Conservation (phyloP, 2,888 invertebrate genomes). For the Flexamia atlantica region DNA sequence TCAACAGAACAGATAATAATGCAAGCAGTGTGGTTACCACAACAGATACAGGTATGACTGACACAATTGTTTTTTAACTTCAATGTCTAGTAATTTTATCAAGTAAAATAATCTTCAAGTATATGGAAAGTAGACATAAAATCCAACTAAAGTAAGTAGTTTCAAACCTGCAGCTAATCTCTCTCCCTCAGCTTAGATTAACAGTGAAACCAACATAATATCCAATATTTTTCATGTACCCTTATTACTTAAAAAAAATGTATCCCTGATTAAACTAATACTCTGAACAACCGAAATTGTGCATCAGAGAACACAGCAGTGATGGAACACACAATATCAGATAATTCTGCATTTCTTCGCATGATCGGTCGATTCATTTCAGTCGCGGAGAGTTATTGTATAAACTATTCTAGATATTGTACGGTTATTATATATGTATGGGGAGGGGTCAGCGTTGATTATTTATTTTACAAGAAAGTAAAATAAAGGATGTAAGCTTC, state of each 20-base stretch:
- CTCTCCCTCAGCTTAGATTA: background rate
- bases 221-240: background rate
- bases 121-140: too few species aligned
- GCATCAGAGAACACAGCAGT: background rate
- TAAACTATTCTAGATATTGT: constrained; percentile 25
- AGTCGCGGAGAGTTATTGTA: background rate
- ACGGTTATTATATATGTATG: constrained; percentile 20
- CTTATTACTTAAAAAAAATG: background rate
- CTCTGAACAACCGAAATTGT: constrained; percentile 1
- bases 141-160: background rate
- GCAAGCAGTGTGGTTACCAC: background rate
- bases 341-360: background rate
- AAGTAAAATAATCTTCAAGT: too few species aligned
- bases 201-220: background rate
- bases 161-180: background rate
- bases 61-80: too few species aligned
- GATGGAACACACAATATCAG: background rate
- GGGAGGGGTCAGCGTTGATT: constrained; percentile 40
- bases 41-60: too few species aligned
- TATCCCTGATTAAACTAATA: background rate
- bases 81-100: too few species aligned
- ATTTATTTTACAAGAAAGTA: constrained; percentile 52
- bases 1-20: background rate
- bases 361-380: background rate
- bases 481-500: constrained; percentile 42